Conservation (phyloP, 2,888 invertebrate genomes). For the Elmis aenea region DNA sequence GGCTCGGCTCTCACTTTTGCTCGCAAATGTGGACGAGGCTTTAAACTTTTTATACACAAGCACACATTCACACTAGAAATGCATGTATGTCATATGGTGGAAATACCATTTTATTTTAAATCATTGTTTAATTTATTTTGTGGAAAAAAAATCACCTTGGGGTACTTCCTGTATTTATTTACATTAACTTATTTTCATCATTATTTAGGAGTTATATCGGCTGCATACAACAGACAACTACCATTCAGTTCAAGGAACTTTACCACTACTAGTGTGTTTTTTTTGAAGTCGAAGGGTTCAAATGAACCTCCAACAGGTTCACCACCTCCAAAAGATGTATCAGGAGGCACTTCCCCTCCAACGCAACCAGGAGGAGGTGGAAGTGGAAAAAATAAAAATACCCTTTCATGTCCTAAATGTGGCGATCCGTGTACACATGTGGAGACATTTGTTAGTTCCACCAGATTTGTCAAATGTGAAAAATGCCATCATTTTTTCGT, state of each 20-base stretch:
- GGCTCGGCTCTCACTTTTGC: no score
- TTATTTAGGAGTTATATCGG: slow-evolving; percentile 35
- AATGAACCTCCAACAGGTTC: slow-evolving; percentile 30
- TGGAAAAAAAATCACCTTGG: neutral
- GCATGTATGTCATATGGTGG: no score
- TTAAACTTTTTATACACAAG: no score
- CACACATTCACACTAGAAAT: no score
- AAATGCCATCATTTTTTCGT: slow-evolving; percentile 98
- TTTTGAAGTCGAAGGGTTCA: slow-evolving; percentile 36
- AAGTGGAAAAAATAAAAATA: slow-evolving; percentile 65
- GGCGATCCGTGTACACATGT: slow-evolving; percentile 97
- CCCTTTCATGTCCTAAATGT: slow-evolving; percentile 91
- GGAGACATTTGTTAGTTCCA: slow-evolving; percentile 95
- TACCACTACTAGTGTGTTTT: slow-evolving; percentile 36
- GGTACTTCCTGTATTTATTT: neutral
- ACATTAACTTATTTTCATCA: slow-evolving; percentile 10
- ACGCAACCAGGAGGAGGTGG: slow-evolving; percentile 42
- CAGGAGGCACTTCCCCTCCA: slow-evolving; percentile 20
- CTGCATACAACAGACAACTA: slow-evolving; percentile 30
- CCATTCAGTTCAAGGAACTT: slow-evolving; percentile 25
- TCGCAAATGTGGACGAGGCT: no score
- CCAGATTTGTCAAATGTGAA: slow-evolving; percentile 95
- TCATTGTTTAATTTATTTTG: no score
- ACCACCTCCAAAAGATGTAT: slow-evolving; percentile 25
- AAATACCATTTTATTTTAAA: no score